Evolutionary conservation across 1,140 invertebrate genomes (phyloP).

Genomic region (Palaemon carinicauda): DNA sequence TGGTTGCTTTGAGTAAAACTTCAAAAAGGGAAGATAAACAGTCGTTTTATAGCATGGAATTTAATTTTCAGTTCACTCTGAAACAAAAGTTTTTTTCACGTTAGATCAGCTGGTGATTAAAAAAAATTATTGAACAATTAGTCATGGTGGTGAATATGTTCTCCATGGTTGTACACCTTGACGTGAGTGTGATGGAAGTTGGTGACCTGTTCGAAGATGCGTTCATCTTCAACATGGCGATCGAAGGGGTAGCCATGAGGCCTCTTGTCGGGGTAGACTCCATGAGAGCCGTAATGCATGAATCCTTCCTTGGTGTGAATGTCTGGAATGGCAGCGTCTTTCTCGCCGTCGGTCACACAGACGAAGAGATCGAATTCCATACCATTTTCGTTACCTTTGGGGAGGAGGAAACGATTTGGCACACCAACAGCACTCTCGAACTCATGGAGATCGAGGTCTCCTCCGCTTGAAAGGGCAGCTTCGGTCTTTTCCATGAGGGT

Average conservation of each 20-base stretch:
- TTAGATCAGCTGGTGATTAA: too few species aligned
- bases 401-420: conserved; percentile 33
- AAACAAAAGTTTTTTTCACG: too few species aligned
- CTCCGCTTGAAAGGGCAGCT: neutral
- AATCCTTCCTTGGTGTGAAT: conserved; percentile 32
- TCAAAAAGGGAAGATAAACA: too few species aligned
- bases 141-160: neutral
- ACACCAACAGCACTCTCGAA: conserved; percentile 16
- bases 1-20: too few species aligned
- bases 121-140: neutral
- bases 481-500: conserved; percentile 4
- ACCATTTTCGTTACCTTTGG: conserved; percentile 62
- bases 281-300: conserved; percentile 40
- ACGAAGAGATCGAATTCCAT: conserved; percentile 64
- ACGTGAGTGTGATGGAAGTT: conserved; percentile 74
- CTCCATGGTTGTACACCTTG: conserved; percentile 62
- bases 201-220: conserved; percentile 65
- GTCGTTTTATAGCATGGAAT: too few species aligned
- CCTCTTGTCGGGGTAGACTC: conserved; percentile 49
- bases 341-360: conserved; percentile 61
- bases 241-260: conserved; percentile 54
- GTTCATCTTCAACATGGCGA: conserved; percentile 47
- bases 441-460: neutral
- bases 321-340: conserved; percentile 57
- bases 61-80: too few species aligned